Base-by-base conservation (phyloP, 2,113 vertebrate genomes). In the Calyptomena viridis region DNA sequence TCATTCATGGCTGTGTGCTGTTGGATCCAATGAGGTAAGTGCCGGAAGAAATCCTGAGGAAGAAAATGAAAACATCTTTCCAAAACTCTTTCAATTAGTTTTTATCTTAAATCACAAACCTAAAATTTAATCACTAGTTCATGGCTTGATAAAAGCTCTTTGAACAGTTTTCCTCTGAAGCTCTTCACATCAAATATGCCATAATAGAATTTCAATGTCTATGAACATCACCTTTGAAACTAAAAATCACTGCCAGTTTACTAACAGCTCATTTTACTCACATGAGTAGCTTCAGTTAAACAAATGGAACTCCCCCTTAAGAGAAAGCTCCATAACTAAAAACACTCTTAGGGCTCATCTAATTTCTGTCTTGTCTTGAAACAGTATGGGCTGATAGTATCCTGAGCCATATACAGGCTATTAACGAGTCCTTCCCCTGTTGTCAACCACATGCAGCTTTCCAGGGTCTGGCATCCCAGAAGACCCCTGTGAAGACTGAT, bases 1-100 rank as follows among this genome's bases (percentile, higher is more conserved):
- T 99, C 99, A 11, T 99, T 99, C 99, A 99, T 99, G 93, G 99
- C 98, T 87, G 98, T 98, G 91, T 99, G 99, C 93, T 99, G 99
- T 91, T 99, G 99, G 79, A 99, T 99, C 99, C 99, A 97, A 47
- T 98, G 97, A 92, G 98, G 96, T 79, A 98, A 96, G 62, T 98
- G 97, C 12, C 97, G 91, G 62, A 98, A 98, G 86, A 98, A 98
- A 68, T 98, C 98, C 98, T 98, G 85, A 93, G 84, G 27, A 77
- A 78, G 39, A 87, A 89, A 93, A 94, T 13, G 33, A 62, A 89
- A 82, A 24, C 6, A 79, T 1, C 24, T 64, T 44, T 94, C 25
- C 1, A 33, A 74, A 88, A 83, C 15, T 24, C 53, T 63, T 76
- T 33, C 31, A 55, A 47, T 44, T 81, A 84, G 15, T 49, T 17